A percentile compares a stretch with the other conserved stretches of the same genome.
These are phyloP conservation scores for Chaetogeoica ovagalla DNA, from an alignment of 2,888 invertebrate species.

Conservation along the genomic window DNA sequence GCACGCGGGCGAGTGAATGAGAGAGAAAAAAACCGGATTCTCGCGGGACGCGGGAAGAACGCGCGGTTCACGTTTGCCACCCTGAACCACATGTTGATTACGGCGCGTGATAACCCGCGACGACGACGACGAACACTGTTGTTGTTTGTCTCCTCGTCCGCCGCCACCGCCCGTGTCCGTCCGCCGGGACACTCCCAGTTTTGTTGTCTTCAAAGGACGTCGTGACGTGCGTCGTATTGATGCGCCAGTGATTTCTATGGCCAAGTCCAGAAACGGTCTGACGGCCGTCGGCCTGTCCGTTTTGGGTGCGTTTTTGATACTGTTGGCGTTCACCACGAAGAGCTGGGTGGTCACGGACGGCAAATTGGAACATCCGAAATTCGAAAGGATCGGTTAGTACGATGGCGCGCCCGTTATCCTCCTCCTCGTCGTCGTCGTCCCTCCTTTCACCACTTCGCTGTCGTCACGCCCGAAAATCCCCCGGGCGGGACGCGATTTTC, in stretches of 20 bases:
- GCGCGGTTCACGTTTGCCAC: constrained; percentile 45
- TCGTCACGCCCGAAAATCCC: constrained; percentile 26
- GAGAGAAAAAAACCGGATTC: constrained; percentile 25
- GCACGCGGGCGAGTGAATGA: too few species aligned
- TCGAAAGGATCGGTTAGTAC: constrained; percentile 76
- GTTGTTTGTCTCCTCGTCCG: constrained; percentile 27
- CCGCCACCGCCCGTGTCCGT: constrained; percentile 7
- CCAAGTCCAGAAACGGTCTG: constrained; percentile 69
- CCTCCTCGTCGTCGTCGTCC: too few species aligned
- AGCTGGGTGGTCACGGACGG: constrained; percentile 87
- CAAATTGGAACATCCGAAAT: constrained; percentile 74
- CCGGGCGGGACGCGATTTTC: not conserved
- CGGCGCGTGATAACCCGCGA: constrained; percentile 8
- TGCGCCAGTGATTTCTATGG: constrained; percentile 55
- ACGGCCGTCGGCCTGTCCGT: constrained; percentile 70
- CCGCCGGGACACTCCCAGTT: constrained; percentile 40
- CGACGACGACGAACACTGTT: not conserved
- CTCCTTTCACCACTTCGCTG: too few species aligned
- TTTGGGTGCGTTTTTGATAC: constrained; percentile 71
- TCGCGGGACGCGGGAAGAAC: constrained; percentile 30
- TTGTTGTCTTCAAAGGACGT: constrained; percentile 23
- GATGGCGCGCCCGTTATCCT: constrained; percentile 30
- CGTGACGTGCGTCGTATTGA: constrained; percentile 15
- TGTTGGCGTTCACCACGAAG: constrained; percentile 83
- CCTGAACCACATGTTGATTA: constrained; percentile 51